These are phyloP conservation scores for Halcyon leucocephala DNA, from an alignment of 2,797 vertebrate genomes.

Conservation along the genomic window DNA sequence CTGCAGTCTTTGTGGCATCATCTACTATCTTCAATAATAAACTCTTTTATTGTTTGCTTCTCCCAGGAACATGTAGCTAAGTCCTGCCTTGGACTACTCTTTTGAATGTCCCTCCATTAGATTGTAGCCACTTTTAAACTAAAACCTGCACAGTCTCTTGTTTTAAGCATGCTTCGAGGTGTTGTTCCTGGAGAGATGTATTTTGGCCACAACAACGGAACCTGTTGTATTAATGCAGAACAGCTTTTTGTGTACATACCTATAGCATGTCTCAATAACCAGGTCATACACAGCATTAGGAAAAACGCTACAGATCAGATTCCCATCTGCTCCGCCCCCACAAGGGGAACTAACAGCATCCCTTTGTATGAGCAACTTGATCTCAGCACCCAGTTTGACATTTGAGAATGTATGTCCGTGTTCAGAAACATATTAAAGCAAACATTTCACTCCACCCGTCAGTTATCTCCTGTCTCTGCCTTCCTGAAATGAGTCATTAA, in stretches of 20 bases:
- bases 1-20: background rate
- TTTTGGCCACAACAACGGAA: background rate
- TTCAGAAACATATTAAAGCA: background rate
- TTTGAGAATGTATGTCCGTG: background rate
- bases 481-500: slow-evolving; percentile 49
- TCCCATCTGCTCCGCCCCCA: background rate
- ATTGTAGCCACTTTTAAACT: background rate
- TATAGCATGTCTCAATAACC: background rate
- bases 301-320: background rate
- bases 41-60: background rate
- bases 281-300: background rate
- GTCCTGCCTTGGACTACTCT: background rate
- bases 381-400: background rate
- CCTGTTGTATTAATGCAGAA: background rate
- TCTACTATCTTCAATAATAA: background rate
- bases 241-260: background rate
- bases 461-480: slow-evolving; percentile 10
- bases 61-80: background rate
- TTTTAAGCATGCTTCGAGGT: background rate
- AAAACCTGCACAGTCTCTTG: background rate
- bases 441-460: background rate
- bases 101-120: background rate
- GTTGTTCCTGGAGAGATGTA: background rate
- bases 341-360: background rate
- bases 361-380: background rate